Evolutionary conservation across 2,888 invertebrate genomes (phyloP), one percentile per base, ranked within the genome.

Genomic region (Eurytoma adleriae): DNA sequence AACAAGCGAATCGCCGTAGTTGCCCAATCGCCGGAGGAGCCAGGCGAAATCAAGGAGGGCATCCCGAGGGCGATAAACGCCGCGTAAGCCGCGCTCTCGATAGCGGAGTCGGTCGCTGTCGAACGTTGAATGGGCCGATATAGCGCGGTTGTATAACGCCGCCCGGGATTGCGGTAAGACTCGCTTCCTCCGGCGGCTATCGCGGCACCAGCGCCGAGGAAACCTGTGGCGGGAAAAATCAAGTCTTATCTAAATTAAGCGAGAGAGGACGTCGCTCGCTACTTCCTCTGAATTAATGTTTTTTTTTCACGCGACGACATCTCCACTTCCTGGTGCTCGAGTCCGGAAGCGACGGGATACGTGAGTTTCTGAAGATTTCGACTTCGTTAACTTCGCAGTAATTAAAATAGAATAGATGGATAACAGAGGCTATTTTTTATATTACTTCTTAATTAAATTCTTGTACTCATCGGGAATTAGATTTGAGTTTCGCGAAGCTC

Each of bases 121-220:
- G 64, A 71, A 57, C 74, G 64, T 50, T 57, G 61, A 79, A 57
- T 66, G 74, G 66, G 74, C 52, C 67, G 71, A 76, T 67, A 76
- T 67, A 20, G 2, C 20, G 40, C 16, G 80, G 69, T 80, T 72
- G 80, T 64, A 69, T 69, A 73, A 80, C 57, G 54, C 18, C 13
- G 20, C 48, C 27, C 52, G 62, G 72, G 77, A 70, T 73, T 73
- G 77, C 62, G 80, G 71, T 75, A 13, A 59, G 50, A 57, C 62
- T 72, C 76, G 67, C 67, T 76, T 80, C 66, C 75, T 71, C 67
- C 52, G 48, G 40, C 80, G 10, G 40, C 10, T 72, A 76, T 76
- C 76, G 75, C 18, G 24, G 13, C 10, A 14, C 30, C 40, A 52
- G 72, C 18, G 52, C n/a, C 40, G 50, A 24, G 5, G 62, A n/a